Percentiles rank a stretch among this genome's conserved stretches.
Conservation (phyloP, 2,888 invertebrate genomes). For the Atherix ibis region DNA sequence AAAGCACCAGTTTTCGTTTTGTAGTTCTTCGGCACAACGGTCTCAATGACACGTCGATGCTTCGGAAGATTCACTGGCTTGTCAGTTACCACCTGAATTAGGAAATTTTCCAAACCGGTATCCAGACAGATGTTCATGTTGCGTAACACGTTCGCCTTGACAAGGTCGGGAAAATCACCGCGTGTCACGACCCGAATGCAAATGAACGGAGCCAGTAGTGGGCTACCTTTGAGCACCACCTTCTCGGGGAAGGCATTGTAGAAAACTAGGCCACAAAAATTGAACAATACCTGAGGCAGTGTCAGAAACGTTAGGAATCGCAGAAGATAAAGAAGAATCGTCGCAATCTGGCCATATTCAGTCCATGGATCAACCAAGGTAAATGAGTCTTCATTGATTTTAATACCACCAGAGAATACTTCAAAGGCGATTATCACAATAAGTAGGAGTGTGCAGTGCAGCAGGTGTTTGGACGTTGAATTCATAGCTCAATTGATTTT, state of each 20-base stretch:
- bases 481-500: constrained; percentile 19
- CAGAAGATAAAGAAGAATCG: constrained; percentile 58
- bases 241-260: constrained; percentile 93
- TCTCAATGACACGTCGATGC: constrained; percentile 67
- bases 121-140: constrained; percentile 79
- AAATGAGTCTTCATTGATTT: constrained; percentile 36
- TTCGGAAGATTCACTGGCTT: constrained; percentile 62
- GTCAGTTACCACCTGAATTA: constrained; percentile 92
- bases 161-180: constrained; percentile 84
- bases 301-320: constrained; percentile 70
- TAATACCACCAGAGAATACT: constrained; percentile 46
- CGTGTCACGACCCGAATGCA: constrained; percentile 89
- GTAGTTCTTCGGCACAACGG: constrained; percentile 76
- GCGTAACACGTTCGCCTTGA: constrained; percentile 67
- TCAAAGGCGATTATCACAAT: constrained; percentile 62
- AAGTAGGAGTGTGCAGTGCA: constrained; percentile 62
- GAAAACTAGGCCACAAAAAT: constrained; percentile 65
- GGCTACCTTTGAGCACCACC: constrained; percentile 75
- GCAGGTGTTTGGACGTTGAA: constrained; percentile 50
- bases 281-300: constrained; percentile 73
- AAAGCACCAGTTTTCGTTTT: constrained; percentile 81
- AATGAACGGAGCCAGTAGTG: constrained; percentile 81
- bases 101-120: constrained; percentile 85
- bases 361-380: constrained; percentile 61
- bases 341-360: constrained; percentile 60